Conservation (phyloP, 2,113 vertebrate genomes). For the Crotalus helleri region DNA sequence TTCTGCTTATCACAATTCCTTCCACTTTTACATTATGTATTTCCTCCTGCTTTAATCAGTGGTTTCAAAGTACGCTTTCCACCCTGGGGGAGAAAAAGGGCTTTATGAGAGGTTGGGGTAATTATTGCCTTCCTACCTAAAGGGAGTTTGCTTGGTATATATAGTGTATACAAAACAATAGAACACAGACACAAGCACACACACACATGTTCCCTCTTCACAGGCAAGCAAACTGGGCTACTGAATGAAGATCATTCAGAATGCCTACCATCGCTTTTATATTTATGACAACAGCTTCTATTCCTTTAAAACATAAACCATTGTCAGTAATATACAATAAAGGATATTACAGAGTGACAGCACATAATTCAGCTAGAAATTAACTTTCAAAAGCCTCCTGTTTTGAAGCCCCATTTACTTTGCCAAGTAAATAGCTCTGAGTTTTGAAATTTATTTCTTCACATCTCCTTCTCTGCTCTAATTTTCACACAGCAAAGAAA, state of each 20-base stretch:
- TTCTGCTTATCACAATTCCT: neutral
- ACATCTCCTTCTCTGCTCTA: neutral
- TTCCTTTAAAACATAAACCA: slow-evolving; percentile 5
- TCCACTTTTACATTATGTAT: neutral
- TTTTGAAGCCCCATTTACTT: slow-evolving; percentile 17
- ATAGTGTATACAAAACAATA: neutral
- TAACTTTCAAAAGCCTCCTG: slow-evolving; percentile 20
- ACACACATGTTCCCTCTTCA: neutral
- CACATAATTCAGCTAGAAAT: slow-evolving; percentile 24
- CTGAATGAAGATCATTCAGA: neutral
- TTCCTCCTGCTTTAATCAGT: neutral
- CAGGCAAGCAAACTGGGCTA: neutral
- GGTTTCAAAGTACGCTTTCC: neutral
- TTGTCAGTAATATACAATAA: slow-evolving; percentile 8
- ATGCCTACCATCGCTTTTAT: neutral
- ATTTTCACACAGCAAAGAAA: slow-evolving; percentile 20
- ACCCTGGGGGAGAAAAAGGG: neutral
- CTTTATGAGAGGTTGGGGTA: neutral
- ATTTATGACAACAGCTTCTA: slow-evolving; percentile 15
- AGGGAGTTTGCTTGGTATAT: neutral
- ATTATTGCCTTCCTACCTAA: neutral
- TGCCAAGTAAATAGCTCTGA: slow-evolving; percentile 10
- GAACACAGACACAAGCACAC: neutral
- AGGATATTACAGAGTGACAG: slow-evolving; percentile 9
- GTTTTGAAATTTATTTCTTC: slow-evolving; percentile 19